Evolutionary conservation across 2,888 invertebrate species (phyloP), one percentile per base, ranked within the genome.

Genomic region (Aporophyla lueneburgensis): DNA sequence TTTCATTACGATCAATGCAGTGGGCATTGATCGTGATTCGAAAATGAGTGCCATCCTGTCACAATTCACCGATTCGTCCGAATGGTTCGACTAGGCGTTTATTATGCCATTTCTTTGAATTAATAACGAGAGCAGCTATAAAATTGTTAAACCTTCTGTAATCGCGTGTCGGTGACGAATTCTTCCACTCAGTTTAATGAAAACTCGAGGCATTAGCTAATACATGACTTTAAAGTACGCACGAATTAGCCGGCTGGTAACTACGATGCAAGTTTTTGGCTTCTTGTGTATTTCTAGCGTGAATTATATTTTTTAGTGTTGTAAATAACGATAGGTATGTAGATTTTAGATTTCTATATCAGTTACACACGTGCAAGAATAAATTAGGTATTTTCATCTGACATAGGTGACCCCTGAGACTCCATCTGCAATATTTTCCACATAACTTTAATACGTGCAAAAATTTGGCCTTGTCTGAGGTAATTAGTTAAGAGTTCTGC

Each of bases 141-240:
- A 68, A 59, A 70, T 51, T 62, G 51, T 69, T 21, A 12, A 61
- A 67, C 21, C 61, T n/a, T 56, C 46, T n/a, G 46, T 71, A 83
- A 53, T 84, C 19, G 74, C 72, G 72, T 80, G 72, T 59, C 76
- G 43, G 51, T 73, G 72, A 81, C 82, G 68, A 78, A 81, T 82
- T 75, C 63, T 71, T 61, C 27, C 65, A 74, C 43, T 70, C 56
- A 9, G 61, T 63, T 49, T 63, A 68, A 81, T 73, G 54, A 63
- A 84, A 81, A 72, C 70, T 72, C 27, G 27, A 63, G 27, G 71
- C 53, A 80, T 72, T 80, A 33, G 24, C 56, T 74, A 62, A 59
- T 49, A 46, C 46, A 12, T 53, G 40, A 5, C n/a, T 78, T 19
- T 43, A 12, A 69, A 33, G 67, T 71, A 56, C 43, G 58, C 56